Conservation (phyloP, 2,797 vertebrate species). For the Heterohyrax brucei region DNA sequence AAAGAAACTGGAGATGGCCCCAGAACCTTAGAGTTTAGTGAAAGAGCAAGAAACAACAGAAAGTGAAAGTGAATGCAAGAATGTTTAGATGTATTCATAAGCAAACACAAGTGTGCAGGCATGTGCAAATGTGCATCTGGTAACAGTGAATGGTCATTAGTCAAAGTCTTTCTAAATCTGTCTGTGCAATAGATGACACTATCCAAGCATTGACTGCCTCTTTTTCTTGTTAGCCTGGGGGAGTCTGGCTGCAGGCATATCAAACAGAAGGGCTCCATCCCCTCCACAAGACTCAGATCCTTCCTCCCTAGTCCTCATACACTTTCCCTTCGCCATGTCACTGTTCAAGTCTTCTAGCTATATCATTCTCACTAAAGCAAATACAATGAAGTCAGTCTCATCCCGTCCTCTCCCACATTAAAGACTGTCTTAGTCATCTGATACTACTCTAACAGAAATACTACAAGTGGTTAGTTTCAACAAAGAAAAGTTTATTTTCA, state of each 20-base stretch:
- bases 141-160: not conserved
- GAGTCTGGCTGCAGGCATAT: too few relatives aligned
- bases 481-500: too few relatives aligned
- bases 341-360: not conserved
- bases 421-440: not conserved
- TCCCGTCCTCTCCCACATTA: not conserved
- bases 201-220: not conserved
- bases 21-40: not conserved
- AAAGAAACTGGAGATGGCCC: not conserved
- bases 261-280: too few relatives aligned
- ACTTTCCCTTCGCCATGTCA: too few relatives aligned
- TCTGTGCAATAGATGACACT: not conserved
- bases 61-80: not conserved
- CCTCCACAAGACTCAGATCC: too few relatives aligned
- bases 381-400: not conserved
- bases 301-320: too few relatives aligned
- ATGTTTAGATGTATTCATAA: not conserved
- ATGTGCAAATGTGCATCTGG: not conserved
- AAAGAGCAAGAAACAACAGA: accelerated
- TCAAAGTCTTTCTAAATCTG: not conserved
- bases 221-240: not conserved
- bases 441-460: too few relatives aligned
- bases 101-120: too few relatives aligned
- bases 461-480: too few relatives aligned
- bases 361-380: accelerated